Evolutionary conservation across 2,797 vertebrate species (phyloP).

Genomic region (Smutsia gigantea): DNA sequence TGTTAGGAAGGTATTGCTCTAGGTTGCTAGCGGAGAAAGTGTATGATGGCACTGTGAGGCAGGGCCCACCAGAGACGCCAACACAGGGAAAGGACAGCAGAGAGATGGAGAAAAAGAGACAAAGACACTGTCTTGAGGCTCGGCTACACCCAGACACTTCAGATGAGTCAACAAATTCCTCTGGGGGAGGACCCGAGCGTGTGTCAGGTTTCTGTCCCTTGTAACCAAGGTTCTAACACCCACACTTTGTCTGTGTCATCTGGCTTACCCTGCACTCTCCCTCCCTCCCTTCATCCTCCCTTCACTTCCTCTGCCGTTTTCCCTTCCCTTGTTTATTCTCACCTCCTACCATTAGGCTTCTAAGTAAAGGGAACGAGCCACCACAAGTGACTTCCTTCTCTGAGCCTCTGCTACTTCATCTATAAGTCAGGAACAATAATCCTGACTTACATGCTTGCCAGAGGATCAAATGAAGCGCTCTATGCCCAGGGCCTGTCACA

Average conservation of each 20-base stretch:
- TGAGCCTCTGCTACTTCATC: not conserved
- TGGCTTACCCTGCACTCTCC: not conserved
- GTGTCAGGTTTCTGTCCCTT: not conserved
- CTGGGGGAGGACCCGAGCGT: accelerated
- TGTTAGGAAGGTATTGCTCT: no score
- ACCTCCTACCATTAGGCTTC: not conserved
- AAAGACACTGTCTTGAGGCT: not conserved
- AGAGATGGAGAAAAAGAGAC: not conserved
- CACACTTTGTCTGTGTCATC: accelerated
- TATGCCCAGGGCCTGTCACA: not conserved
- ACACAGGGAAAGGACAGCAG: not conserved
- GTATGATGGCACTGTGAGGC: accelerated
- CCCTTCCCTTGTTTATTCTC: not conserved
- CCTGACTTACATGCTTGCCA: accelerated
- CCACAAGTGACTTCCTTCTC: not conserved
- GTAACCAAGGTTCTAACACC: not conserved
- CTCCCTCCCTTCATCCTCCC: not conserved
- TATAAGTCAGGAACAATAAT: accelerated
- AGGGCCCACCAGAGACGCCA: not conserved
- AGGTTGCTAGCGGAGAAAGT: not conserved
- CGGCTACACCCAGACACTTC: not conserved
- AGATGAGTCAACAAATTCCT: not conserved
- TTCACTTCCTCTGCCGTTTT: not conserved
- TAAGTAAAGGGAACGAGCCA: not conserved
- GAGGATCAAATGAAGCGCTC: not conserved